These are phyloP conservation scores for Ariolimax columbianus DNA, from an alignment of 2,888 invertebrate genomes.

Conservation along the genomic window DNA sequence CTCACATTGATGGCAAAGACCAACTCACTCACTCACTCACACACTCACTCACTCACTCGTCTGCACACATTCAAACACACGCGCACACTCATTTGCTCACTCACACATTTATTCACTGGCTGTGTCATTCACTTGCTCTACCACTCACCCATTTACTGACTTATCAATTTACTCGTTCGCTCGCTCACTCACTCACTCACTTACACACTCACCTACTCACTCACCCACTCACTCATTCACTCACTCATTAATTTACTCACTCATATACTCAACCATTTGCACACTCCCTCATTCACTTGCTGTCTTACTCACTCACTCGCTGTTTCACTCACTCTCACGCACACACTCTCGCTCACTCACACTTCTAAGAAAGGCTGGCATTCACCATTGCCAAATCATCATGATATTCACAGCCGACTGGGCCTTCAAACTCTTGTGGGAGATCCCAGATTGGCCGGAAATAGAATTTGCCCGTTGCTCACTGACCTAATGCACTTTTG, in stretches of 20 bases:
- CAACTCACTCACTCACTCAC: neutral
- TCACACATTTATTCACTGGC: neutral
- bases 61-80: neutral
- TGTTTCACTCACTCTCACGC: too few relatives aligned
- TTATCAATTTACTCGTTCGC: slow-evolving; percentile 3
- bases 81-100: neutral
- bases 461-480: too few relatives aligned
- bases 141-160: neutral
- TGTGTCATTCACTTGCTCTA: neutral
- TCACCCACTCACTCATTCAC: neutral
- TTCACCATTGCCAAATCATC: too few relatives aligned
- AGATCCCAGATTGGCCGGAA: too few relatives aligned
- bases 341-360: too few relatives aligned
- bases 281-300: too few relatives aligned
- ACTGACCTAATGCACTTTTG: too few relatives aligned
- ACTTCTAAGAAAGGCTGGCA: too few relatives aligned
- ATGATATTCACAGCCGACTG: too few relatives aligned
- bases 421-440: too few relatives aligned
- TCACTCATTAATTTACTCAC: neutral
- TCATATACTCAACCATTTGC: neutral
- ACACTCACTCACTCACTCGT: neutral
- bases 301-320: too few relatives aligned
- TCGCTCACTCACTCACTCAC: slow-evolving; percentile 1
- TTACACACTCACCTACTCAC: neutral
- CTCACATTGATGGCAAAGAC: too few relatives aligned